Conservation (phyloP, 35 echinoderm and acorn worm species). For the Hemicentrotus pulcherrimus region DNA sequence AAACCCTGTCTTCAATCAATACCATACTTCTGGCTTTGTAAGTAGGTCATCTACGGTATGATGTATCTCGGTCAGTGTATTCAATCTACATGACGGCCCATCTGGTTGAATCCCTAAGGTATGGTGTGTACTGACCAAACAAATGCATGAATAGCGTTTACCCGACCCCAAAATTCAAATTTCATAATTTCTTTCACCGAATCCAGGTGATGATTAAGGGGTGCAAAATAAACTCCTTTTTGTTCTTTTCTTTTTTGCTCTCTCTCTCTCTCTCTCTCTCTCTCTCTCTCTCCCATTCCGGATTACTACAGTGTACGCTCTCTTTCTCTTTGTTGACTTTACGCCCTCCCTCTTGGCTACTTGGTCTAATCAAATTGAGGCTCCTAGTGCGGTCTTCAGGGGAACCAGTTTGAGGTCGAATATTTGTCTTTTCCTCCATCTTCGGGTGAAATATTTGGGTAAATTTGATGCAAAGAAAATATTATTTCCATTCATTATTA, state of each 20-base stretch:
- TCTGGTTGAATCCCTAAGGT: neutral
- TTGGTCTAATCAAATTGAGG: neutral
- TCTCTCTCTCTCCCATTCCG: neutral
- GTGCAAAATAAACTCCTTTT: neutral
- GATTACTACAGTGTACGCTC: neutral
- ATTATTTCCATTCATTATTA: constrained; percentile 6
- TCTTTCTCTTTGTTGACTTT: neutral
- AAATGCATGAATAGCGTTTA: neutral
- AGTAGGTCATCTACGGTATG: neutral
- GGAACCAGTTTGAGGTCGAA: neutral
- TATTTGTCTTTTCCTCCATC: neutral
- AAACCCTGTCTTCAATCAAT: neutral
- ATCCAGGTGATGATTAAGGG: neutral
- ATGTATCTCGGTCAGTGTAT: neutral
- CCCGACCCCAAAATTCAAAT: constrained; percentile 17
- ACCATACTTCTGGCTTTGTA: neutral
- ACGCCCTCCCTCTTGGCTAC: neutral
- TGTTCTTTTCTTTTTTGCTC: neutral
- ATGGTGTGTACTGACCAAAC: neutral
- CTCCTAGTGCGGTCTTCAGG: neutral
- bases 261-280: neutral
- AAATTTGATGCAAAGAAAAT: neutral
- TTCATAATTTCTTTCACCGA: neutral
- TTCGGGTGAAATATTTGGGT: neutral
- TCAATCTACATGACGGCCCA: neutral